Evolutionary conservation across 2,888 invertebrate species (phyloP).

Genomic region (Oxytorus armatus): DNA sequence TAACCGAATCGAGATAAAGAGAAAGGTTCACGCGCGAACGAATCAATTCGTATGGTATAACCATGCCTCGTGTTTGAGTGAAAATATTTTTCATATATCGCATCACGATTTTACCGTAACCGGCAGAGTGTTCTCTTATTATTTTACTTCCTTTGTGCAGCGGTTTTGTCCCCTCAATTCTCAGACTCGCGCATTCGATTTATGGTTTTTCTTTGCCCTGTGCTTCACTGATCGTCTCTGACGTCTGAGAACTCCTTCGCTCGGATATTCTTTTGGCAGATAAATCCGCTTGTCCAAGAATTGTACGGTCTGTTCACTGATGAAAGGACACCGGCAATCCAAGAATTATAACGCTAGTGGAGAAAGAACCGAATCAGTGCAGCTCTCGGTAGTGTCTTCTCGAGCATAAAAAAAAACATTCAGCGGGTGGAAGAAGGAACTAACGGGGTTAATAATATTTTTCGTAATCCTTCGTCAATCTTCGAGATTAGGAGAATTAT

Average conservation of each 20-base stretch:
- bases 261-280: conserved; percentile 73
- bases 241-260: conserved; percentile 55
- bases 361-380: conserved; percentile 13
- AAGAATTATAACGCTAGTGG: conserved; percentile 17
- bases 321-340: not conserved
- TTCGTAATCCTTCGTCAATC: too few relatives aligned
- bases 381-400: not conserved
- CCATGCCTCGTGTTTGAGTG: conserved; percentile 8
- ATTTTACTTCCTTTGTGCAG: not conserved
- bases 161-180: not conserved
- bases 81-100: conserved; percentile 66
- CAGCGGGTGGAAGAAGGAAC: too few relatives aligned
- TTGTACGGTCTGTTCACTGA: conserved; percentile 67
- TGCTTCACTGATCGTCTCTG: conserved; percentile 28
- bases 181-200: conserved; percentile 11
- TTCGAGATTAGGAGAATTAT: too few relatives aligned
- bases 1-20: conserved; percentile 33
- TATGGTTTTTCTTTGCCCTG: conserved; percentile 18
- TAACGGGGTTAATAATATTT: too few relatives aligned
- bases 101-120: conserved; percentile 26
- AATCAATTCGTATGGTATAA: conserved; percentile 33
- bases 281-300: conserved; percentile 76
- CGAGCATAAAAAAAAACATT: not conserved
- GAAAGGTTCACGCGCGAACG: conserved; percentile 31
- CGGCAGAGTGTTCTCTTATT: not conserved